Conservation (phyloP, 2,888 invertebrate species). For the Microplitis deprimator region DNA sequence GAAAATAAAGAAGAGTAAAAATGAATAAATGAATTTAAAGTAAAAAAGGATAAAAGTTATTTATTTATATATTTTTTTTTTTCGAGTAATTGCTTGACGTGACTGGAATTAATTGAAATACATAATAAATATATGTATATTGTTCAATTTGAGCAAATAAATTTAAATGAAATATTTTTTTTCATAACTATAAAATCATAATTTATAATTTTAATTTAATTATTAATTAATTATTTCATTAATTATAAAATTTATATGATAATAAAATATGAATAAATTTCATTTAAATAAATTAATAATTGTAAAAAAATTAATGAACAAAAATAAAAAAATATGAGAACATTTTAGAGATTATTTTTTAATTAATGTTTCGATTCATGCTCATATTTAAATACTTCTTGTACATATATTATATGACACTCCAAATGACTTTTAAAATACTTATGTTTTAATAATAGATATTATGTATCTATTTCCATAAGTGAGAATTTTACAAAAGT, state of each 20-base stretch:
- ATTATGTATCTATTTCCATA: too few species aligned
- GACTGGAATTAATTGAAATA: neutral
- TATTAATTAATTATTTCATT: neutral
- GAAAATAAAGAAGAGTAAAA: neutral
- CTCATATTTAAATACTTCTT: too few species aligned
- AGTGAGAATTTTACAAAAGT: too few species aligned
- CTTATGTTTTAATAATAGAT: too few species aligned
- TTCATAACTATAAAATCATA: neutral
- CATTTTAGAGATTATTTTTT: too few species aligned
- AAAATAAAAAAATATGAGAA: too few species aligned
- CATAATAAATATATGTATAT: neutral
- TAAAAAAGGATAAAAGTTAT: neutral
- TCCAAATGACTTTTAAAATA: too few species aligned
- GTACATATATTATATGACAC: too few species aligned
- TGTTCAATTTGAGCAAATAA: neutral
- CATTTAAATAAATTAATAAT: too few species aligned
- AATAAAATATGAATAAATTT: too few species aligned
- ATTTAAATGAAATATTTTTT: neutral
- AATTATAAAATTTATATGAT: neutral
- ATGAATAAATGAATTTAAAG: constrained; percentile 1
- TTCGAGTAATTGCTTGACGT: neutral
- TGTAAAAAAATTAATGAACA: too few species aligned
- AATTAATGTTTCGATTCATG: too few species aligned
- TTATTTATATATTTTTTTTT: neutral
- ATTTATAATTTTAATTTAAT: neutral